These are phyloP conservation scores for Notoglanidium macrostoma DNA, from an alignment of 2,797 vertebrate genomes.

Conservation along the genomic window DNA sequence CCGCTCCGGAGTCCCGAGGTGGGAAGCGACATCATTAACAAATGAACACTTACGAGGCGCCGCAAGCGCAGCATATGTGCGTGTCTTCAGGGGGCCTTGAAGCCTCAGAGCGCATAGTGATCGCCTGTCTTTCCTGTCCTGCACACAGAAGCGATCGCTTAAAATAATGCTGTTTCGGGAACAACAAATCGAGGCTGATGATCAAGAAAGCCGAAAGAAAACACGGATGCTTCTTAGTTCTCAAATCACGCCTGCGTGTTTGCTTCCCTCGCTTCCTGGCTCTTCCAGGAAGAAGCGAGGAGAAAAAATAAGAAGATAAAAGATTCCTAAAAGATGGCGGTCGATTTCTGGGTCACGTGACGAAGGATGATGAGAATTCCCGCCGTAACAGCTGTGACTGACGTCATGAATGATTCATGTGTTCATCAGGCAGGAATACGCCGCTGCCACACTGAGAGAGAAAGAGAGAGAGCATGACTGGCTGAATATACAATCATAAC, in stretches of 20 bases:
- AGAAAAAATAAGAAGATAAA: too few species aligned
- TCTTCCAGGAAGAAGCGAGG: not conserved
- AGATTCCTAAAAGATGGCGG: not conserved
- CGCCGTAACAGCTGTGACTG: not conserved
- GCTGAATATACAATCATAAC: conserved; percentile 32
- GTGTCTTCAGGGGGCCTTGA: not conserved
- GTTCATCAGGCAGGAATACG: conserved; percentile 37
- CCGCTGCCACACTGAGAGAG: conserved; percentile 1
- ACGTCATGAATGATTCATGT: conserved; percentile 14
- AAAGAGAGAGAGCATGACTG: conserved; percentile 4
- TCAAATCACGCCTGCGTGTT: not conserved
- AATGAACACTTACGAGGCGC: not conserved
- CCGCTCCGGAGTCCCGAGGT: not conserved
- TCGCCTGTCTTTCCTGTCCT: not conserved
- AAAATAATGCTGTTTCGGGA: not conserved
- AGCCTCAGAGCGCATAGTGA: not conserved
- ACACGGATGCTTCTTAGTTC: not conserved
- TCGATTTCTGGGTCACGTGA: not conserved
- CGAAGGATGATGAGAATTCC: not conserved
- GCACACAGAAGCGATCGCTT: not conserved
- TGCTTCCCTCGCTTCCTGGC: not conserved
- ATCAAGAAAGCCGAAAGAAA: not conserved
- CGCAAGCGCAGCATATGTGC: not conserved
- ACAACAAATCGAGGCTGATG: not conserved
- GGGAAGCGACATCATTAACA: not conserved